Evolutionary conservation across 2,888 invertebrate species (phyloP), one percentile per base, ranked within the genome.

Genomic region (Lepidocyrtoides sp.): DNA sequence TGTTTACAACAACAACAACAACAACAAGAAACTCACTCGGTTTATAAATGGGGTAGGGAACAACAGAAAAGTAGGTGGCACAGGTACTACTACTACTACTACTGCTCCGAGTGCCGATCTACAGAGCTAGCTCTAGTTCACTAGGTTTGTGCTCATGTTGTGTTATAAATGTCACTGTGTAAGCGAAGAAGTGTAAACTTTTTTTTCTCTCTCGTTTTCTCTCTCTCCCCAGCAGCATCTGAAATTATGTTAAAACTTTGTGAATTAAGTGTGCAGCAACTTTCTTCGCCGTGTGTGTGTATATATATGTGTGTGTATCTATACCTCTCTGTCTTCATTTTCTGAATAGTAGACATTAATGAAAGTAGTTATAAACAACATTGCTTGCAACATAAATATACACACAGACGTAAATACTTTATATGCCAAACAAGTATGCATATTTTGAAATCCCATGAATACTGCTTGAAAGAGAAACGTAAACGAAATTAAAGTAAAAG

Each of bases 201-300:
- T 60, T 60, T 60, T 60, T 26, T 60, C 60, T 54, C 17, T 54
- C 14, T 60, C 60, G 10, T 26, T 29, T 7, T 66, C 32, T 66
- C n/a, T 66, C 32, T 60, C 3, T 14, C 66, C 2, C 0, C 32
- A 32, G 29, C n/a, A 32, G 66, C 32, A 66, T 75, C 36, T 57
- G 44, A 60, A 86, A 86, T 86, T 86, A 86, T 86, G 85, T 60
- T 75, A 75, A 86, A 86, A 86, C 57, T 86, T 86, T 86, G 75
- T 57, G 60, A 86, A 86, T 86, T 86, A 85, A 86, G 75, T 86
- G 51, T 32, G 66, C 66, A 54, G n/a, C 14, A 75, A 86, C 85
- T 86, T 75, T 57, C 75, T 82, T 60, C 63, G 29, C n/a, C 48
- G 36, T 75, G 72, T 79, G 2, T 57, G n/a, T 51, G 17, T 32